Conservation (phyloP, 1,140 invertebrate genomes). For the Sinella curviseta region DNA sequence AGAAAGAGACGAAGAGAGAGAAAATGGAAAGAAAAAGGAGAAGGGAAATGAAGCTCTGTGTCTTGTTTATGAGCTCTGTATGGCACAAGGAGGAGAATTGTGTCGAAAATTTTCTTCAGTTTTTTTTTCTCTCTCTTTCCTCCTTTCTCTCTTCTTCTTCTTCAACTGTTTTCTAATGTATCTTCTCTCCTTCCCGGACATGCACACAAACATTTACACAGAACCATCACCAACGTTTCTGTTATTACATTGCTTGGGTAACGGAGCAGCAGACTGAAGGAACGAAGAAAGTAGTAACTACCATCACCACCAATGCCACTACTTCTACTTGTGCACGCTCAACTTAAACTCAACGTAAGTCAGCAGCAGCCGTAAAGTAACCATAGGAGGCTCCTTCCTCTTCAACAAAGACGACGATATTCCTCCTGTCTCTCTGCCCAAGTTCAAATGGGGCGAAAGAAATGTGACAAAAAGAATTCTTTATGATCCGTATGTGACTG, state of each 20-base stretch:
- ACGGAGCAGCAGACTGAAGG: too few species aligned
- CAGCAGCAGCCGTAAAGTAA: constrained; percentile 7
- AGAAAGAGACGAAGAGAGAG: not conserved
- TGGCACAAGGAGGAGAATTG: not conserved
- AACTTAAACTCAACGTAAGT: too few species aligned
- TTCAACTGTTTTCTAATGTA: constrained; percentile 7
- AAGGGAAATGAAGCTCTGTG: constrained; percentile 5
- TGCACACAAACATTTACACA: not conserved
- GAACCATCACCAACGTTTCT: too few species aligned
- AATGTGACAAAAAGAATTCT: constrained; percentile 48
- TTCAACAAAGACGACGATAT: not conserved
- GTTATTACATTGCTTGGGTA: too few species aligned
- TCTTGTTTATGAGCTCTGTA: constrained; percentile 24
- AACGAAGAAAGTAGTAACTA: too few species aligned
- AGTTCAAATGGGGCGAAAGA: constrained; percentile 46
- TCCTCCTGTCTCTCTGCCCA: constrained; percentile 24
- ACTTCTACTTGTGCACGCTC: too few species aligned
- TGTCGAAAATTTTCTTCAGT: constrained; percentile 10
- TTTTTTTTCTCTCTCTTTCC: constrained; percentile 1
- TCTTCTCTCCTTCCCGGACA: not conserved
- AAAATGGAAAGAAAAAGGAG: constrained; percentile 3
- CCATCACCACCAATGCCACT: too few species aligned
- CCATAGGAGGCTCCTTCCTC: constrained; percentile 26
- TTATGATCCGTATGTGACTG: constrained; percentile 40
- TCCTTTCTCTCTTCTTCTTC: too few species aligned